Conservation (phyloP, 2,888 invertebrate species). For the Dolomedes plantarius region DNA sequence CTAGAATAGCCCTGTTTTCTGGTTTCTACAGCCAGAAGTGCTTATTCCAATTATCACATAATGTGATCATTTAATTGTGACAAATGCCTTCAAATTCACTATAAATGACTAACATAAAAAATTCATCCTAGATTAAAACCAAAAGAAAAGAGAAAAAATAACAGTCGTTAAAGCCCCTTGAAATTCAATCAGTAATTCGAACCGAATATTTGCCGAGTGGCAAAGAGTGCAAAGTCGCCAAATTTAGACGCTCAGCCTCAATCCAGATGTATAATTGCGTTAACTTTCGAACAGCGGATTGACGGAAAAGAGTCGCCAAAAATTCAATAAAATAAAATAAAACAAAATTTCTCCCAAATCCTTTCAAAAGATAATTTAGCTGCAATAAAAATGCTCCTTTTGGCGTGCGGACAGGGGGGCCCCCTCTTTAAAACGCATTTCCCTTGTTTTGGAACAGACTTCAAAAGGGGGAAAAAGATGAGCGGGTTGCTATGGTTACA, state of each 20-base stretch:
- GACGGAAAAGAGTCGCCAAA: slow-evolving; percentile 34
- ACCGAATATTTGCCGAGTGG: too few relatives aligned
- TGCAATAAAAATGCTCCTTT: slow-evolving; percentile 57
- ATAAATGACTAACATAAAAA: too few relatives aligned
- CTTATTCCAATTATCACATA: too few relatives aligned
- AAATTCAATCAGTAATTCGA: too few relatives aligned
- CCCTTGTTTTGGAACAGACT: slow-evolving; percentile 39
- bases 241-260: neutral
- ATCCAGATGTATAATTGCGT: slow-evolving; percentile 32
- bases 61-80: too few relatives aligned
- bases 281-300: slow-evolving; percentile 37
- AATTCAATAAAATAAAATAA: slow-evolving; percentile 20
- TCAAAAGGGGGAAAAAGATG: slow-evolving; percentile 25
- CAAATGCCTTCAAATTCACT: too few relatives aligned
- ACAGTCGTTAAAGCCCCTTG: too few relatives aligned
- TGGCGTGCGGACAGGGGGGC: slow-evolving; percentile 19
- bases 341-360: slow-evolving; percentile 45
- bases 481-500: slow-evolving; percentile 52
- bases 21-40: too few relatives aligned
- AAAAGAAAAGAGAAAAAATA: too few relatives aligned
- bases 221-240: slow-evolving; percentile 19
- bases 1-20: too few relatives aligned
- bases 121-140: too few relatives aligned
- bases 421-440: slow-evolving; percentile 59
- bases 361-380: slow-evolving; percentile 56